phyloP scores from a whole-genome alignment of 1,140 invertebrate genomes.

The Anoplolepis gracilipes region DNA sequence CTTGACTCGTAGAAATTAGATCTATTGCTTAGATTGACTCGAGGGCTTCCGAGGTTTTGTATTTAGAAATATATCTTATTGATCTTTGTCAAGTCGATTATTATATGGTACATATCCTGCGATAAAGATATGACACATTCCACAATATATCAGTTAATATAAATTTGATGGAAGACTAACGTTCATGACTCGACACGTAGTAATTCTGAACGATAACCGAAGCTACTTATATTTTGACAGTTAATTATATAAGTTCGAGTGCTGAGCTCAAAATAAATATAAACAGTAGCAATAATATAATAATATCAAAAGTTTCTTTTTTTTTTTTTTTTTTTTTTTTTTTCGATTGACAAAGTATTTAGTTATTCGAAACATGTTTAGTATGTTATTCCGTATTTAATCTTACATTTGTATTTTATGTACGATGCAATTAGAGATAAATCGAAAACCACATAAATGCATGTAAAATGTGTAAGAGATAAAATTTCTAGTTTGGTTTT shows the following conservation, averaged over 20 bases:
- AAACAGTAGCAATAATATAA: background rate
- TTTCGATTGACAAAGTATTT: background rate
- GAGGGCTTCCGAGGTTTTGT: background rate
- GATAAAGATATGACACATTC: background rate
- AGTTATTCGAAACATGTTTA: background rate
- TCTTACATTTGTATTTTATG: background rate
- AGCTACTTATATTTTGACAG: background rate
- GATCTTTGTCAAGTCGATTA: background rate
- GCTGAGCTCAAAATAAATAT: background rate
- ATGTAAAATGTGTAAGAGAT: no score
- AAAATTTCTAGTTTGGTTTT: no score
- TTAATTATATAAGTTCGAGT: background rate
- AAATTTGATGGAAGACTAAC: no score
- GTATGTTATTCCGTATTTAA: background rate
- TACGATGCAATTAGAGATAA: background rate
- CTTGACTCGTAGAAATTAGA: conserved; percentile 24
- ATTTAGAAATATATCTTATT: conserved; percentile 28
- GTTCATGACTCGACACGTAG: background rate
- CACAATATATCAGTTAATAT: background rate
- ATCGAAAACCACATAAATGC: no score
- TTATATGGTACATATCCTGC: background rate
- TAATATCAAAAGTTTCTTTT: background rate
- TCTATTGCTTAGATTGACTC: conserved; percentile 32
- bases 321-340: background rate
- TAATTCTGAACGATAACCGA: background rate